Evolutionary conservation across 2,113 vertebrate genomes (phyloP).

Genomic region (Monopterus albus): DNA sequence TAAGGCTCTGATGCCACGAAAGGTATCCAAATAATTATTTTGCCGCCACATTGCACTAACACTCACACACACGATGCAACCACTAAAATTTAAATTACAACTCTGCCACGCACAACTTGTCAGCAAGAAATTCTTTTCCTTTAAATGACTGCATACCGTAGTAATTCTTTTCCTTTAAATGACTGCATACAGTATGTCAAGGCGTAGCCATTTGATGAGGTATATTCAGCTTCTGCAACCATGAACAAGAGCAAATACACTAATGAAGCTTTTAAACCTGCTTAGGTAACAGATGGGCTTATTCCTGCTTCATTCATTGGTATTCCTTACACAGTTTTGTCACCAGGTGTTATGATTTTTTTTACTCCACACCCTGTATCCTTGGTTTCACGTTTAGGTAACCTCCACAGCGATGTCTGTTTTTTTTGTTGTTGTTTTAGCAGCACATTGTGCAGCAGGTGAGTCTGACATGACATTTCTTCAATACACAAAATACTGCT

Average conservation of each 20-base stretch:
- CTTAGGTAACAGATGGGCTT: conserved; percentile 56
- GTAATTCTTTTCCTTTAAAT: too few species aligned
- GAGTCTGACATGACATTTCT: conserved; percentile 19
- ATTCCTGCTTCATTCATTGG: conserved; percentile 63
- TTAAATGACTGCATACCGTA: too few species aligned
- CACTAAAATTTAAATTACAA: conserved; percentile 47
- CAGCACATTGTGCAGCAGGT: conserved; percentile 22
- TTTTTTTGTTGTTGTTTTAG: conserved; percentile 40
- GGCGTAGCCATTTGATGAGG: conserved; percentile 13
- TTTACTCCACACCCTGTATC: conserved; percentile 28
- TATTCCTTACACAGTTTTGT: conserved; percentile 57
- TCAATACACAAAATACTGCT: not conserved
- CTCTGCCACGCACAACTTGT: conserved; percentile 35
- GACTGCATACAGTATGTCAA: conserved; percentile 22
- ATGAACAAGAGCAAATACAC: conserved; percentile 33
- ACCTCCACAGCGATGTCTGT: conserved; percentile 31
- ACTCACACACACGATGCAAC: conserved; percentile 32
- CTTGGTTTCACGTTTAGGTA: conserved; percentile 35
- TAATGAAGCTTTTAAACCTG: conserved; percentile 34
- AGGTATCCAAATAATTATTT: conserved; percentile 67
- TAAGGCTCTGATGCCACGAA: conserved; percentile 55
- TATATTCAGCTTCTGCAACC: conserved; percentile 39
- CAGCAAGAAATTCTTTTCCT: conserved; percentile 11
- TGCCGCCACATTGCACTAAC: conserved; percentile 60
- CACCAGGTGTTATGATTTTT: conserved; percentile 42